Evolutionary conservation across 2,888 invertebrate species (phyloP).

Genomic region (Harmothoe impar): DNA sequence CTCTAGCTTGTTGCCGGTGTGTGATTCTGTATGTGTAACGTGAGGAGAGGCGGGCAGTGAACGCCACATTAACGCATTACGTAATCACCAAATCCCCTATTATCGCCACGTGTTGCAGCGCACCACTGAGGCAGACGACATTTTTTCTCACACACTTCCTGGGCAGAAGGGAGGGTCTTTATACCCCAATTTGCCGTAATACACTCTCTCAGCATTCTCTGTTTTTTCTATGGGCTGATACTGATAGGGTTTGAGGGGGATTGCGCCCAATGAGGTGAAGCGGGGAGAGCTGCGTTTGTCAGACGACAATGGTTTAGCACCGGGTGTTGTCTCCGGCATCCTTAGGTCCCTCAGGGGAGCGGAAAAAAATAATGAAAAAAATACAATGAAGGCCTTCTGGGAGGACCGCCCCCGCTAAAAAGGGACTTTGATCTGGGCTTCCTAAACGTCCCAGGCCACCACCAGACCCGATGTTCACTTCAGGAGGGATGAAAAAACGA

Average conservation of each 20-base stretch:
- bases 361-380: constrained; percentile 53
- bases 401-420: constrained; percentile 15
- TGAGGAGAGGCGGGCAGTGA: constrained; percentile 18
- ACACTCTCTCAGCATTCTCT: constrained; percentile 9
- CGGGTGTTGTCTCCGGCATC: constrained; percentile 33
- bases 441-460: constrained; percentile 32
- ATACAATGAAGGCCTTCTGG: constrained; percentile 40
- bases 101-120: constrained; percentile 58
- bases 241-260: constrained; percentile 45
- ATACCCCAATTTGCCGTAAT: constrained; percentile 53
- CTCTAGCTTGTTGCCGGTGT: background rate
- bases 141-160: constrained; percentile 37
- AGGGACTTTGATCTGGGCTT: constrained; percentile 30
- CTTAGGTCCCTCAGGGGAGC: background rate
- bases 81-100: constrained; percentile 57
- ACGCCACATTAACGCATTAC: constrained; percentile 55
- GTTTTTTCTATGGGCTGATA: background rate
- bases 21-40: background rate
- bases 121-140: background rate
- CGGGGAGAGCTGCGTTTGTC: background rate
- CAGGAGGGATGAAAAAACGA: constrained; percentile 20
- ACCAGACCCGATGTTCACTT: constrained; percentile 46
- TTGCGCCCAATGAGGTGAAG: background rate
- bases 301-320: background rate
- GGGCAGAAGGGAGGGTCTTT: constrained; percentile 10